phyloP scores from a whole-genome alignment of 2,888 invertebrate species.

The Myathropa florea region DNA sequence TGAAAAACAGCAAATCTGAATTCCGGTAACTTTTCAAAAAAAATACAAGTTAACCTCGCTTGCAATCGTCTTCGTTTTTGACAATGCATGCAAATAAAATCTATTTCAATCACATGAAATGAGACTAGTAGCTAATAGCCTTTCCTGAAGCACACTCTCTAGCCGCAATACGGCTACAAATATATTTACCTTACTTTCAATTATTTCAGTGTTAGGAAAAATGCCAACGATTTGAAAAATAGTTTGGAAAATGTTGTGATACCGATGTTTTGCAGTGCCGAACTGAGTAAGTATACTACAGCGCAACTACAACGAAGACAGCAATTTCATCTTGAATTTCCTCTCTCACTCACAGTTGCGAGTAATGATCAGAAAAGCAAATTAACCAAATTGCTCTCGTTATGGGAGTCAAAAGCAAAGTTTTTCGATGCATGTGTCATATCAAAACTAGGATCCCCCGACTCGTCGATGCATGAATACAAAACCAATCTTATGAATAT shows the following conservation, averaged over 20 bases:
- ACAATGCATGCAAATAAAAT: no score
- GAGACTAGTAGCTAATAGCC: background rate
- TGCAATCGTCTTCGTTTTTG: no score
- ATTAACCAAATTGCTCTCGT: constrained; percentile 93
- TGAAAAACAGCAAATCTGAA: no score
- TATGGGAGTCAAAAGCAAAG: constrained; percentile 98
- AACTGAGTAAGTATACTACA: constrained; percentile 83
- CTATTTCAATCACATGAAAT: background rate
- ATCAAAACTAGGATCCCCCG: constrained; percentile 92
- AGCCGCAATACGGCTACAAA: background rate
- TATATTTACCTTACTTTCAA: constrained; percentile 24
- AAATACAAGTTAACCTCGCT: no score
- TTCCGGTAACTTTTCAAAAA: no score
- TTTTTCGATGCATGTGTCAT: constrained; percentile 92
- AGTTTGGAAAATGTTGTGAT: constrained; percentile 97
- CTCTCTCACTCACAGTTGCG: constrained; percentile 83
- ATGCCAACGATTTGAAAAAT: constrained; percentile 95
- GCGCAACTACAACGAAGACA: background rate
- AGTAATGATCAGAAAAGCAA: constrained; percentile 94
- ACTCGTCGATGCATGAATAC: constrained; percentile 93
- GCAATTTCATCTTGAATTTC: constrained; percentile 63
- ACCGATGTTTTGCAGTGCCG: constrained; percentile 98
- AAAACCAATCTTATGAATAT: constrained; percentile 91
- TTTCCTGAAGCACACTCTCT: background rate
- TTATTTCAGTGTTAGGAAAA: constrained; percentile 93